Evolutionary conservation across 2,797 vertebrate genomes (phyloP), one percentile per base, ranked within the genome.

Genomic region (Fringilla coelebs): DNA sequence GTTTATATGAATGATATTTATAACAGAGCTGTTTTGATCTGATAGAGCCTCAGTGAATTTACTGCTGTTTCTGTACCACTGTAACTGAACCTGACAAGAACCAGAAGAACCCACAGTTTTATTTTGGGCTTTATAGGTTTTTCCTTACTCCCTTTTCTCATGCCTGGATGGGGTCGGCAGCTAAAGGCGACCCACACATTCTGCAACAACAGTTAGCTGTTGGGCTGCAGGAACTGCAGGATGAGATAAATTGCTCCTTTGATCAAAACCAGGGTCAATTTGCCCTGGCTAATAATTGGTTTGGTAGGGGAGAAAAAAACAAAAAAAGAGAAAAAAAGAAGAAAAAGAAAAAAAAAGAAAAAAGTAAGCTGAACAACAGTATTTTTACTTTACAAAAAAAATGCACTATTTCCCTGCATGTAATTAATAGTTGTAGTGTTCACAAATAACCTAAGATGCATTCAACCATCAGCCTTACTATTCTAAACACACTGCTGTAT

Each of bases 41-140:
- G 94, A 94, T 94, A 85, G 86, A 94, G 52, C 77, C 49, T 86
- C 85, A 43, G 87, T 76, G 83, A 94, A 96, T 96, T 96, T 96
- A 97, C 85, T 79, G 93, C 94, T 71, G 41, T 88, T 93, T 86
- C 91, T 95, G 51, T 58, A 90, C 76, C 85, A 63, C 60, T 86
- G 71, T 73, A 88, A 93, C 57, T 93, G 88, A 95, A 96, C 78
- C 93, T 96, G 95, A 95, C 91, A 93, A 89, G 89, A 96, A 95
- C 83, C 92, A 94, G 96, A 96, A 76, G 94, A 95, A 93, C 78
- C 84, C 1, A 0, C 34, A 82, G 81, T 85, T 93, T 96, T 95
- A 96, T 95, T 96, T 90, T 82, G 93, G 86, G 77, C 84, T 96
- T 93, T 80, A 90, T 74, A 89, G 88, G 65, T 67, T 95, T 93